Percentiles rank a stretch among this genome's conserved stretches.
Conservation (phyloP, 53 echinoderm and acorn worm genomes). For the Astropecten irregularis region DNA sequence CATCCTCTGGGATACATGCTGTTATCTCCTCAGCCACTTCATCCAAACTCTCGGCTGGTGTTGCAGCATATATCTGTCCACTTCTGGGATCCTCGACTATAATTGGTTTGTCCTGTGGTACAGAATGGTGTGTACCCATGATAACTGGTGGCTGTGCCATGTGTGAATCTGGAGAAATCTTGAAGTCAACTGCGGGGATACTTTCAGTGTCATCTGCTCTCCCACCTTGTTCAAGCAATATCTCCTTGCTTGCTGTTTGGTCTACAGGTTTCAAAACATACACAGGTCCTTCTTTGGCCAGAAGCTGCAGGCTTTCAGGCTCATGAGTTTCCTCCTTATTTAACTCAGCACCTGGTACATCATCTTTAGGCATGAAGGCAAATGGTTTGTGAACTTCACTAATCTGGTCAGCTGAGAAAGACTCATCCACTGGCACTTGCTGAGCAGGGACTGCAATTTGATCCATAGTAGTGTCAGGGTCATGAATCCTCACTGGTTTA, state of each 20-base stretch:
- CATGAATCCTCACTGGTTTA: slow-evolving; percentile 35
- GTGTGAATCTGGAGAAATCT: slow-evolving; percentile 11
- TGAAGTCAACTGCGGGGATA: not conserved
- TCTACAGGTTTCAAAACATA: slow-evolving; percentile 30
- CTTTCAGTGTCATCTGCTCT: not conserved
- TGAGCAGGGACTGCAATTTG: not conserved
- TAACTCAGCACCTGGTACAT: not conserved
- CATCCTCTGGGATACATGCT: slow-evolving; percentile 41
- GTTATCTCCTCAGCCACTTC: slow-evolving; percentile 68
- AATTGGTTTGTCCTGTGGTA: slow-evolving; percentile 21
- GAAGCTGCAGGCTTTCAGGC: not conserved
- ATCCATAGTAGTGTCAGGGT: not conserved
- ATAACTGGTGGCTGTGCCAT: slow-evolving; percentile 35
- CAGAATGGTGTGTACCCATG: slow-evolving; percentile 35
- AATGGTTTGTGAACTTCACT: not conserved
- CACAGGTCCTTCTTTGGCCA: slow-evolving; percentile 52
- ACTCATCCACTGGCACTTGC: not conserved
- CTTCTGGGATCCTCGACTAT: slow-evolving; percentile 60
- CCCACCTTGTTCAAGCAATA: not conserved
- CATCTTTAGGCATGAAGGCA: not conserved
- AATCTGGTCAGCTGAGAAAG: not conserved
- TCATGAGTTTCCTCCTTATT: not conserved
- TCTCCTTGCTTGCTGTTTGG: not conserved
- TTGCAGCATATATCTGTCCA: slow-evolving; percentile 59
- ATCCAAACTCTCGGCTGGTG: slow-evolving; percentile 60